These are phyloP conservation scores for Dasypolia templi DNA, from an alignment of 2,888 invertebrate species.

Conservation along the genomic window DNA sequence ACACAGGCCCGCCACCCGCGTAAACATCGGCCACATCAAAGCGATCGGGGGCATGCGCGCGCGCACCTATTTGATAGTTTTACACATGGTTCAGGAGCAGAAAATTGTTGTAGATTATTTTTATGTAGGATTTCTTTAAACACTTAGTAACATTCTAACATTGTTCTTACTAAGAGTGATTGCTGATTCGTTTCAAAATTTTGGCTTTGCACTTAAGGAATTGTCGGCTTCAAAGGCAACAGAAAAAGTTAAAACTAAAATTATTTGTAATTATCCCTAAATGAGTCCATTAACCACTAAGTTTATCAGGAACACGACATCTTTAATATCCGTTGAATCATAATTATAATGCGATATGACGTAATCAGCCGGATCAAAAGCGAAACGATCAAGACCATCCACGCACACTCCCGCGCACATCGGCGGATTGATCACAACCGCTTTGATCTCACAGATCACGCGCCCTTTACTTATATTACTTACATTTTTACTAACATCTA, in stretches of 20 bases:
- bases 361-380: constrained; percentile 47
- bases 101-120: neutral
- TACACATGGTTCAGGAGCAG: constrained; percentile 41
- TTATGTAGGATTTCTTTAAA: constrained; percentile 11
- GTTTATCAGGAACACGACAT: constrained; percentile 43
- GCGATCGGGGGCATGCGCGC: constrained; percentile 64
- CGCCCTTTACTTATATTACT: constrained; percentile 88
- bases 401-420: constrained; percentile 74
- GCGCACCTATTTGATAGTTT: constrained; percentile 71
- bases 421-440: constrained; percentile 84
- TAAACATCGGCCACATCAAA: constrained; percentile 89
- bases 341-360: constrained; percentile 37
- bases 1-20: constrained; percentile 80
- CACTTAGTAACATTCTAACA: neutral
- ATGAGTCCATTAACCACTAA: constrained; percentile 34
- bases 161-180: neutral
- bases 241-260: constrained; percentile 1
- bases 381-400: constrained; percentile 80
- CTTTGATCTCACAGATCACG: constrained; percentile 88
- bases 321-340: constrained; percentile 33
- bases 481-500: constrained; percentile 77
- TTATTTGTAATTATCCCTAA: constrained; percentile 37
- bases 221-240: neutral
- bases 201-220: neutral
- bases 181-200: neutral